These are phyloP conservation scores for Antheraea assamensis DNA, from an alignment of 2,888 invertebrate genomes.

Conservation along the genomic window DNA sequence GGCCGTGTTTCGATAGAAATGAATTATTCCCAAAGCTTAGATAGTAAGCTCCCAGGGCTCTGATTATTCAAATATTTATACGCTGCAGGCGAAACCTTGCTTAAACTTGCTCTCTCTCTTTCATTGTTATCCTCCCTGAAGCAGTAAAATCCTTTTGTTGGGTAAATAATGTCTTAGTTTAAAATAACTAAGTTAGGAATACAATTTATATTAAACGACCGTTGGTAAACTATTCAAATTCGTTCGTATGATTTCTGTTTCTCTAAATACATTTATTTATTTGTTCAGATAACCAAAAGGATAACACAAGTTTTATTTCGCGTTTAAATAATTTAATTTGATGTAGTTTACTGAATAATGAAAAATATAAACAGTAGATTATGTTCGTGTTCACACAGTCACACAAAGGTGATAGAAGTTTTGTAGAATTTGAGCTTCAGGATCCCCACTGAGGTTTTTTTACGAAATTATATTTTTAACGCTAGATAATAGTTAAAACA, in stretches of 20 bases:
- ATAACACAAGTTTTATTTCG: not conserved
- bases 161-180: slow-evolving; percentile 22
- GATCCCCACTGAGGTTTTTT: no score
- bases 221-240: slow-evolving; percentile 5
- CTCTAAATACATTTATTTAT: not conserved
- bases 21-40: slow-evolving; percentile 44
- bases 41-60: slow-evolving; percentile 36
- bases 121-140: slow-evolving; percentile 30
- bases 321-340: not conserved
- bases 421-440: no score
- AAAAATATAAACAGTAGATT: no score
- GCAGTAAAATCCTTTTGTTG: slow-evolving; percentile 20
- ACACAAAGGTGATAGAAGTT: no score
- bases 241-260: not conserved
- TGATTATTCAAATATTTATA: slow-evolving; percentile 47
- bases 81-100: slow-evolving; percentile 32
- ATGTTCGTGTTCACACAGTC: no score
- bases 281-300: not conserved
- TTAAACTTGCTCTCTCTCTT: slow-evolving; percentile 29
- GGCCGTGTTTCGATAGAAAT: slow-evolving; percentile 34
- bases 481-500: no score
- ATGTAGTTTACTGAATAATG: not conserved
- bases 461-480: no score
- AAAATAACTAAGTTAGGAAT: slow-evolving; percentile 9
- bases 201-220: slow-evolving; percentile 1